phyloP scores from a whole-genome alignment of 2,113 vertebrate genomes.

The cattle (Bos taurus) region ARS-UCD2.0 NC_037357.1:119058001-119058500 shows the following conservation, averaged over 20 bases:
- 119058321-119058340: neutral
- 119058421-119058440: neutral
- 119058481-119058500: neutral
- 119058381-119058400: neutral
- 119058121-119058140: conserved; percentile 80
- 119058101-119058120: conserved; percentile 64
- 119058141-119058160: conserved; percentile 70
- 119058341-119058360: neutral
- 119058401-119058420: neutral
- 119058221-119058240: neutral
- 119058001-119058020: conserved; percentile 79
- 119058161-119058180: conserved; percentile 61
- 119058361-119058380: neutral
- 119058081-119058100: conserved; percentile 75
- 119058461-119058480: neutral
- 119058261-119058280: neutral
- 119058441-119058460: neutral
- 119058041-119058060: conserved; percentile 79
- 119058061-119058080: conserved; percentile 81
- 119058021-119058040: conserved; percentile 81
- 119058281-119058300: neutral
- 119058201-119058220: conserved; percentile 51
- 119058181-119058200: neutral
- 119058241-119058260: neutral
- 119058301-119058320: neutral